Conservation (phyloP, 2,888 invertebrate genomes). For the Aelia acuminata region DNA sequence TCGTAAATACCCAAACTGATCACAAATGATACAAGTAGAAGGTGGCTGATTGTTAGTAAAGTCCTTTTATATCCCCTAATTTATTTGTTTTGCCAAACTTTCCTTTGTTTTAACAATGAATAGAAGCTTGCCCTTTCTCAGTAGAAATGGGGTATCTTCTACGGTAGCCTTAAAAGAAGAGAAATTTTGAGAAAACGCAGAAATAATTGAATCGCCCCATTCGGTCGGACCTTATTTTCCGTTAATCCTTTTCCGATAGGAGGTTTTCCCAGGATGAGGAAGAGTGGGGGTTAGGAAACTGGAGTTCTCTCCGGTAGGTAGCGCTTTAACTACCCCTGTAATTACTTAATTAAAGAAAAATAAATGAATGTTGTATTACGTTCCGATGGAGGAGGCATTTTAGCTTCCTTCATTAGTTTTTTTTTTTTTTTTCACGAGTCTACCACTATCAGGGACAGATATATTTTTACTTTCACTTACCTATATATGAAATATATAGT, state of each 20-base stretch:
- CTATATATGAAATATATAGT: too few species aligned
- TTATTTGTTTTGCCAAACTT: too few species aligned
- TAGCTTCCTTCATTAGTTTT: too few species aligned
- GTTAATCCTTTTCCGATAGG: constrained; percentile 38
- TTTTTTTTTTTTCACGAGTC: not conserved
- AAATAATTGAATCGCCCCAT: constrained; percentile 45
- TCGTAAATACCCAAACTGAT: too few species aligned
- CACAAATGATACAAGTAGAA: too few species aligned
- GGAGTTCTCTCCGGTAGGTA: not conserved
- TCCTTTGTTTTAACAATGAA: not conserved
- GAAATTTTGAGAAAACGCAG: constrained; percentile 36
- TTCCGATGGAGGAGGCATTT: not conserved
- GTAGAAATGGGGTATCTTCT: not conserved
- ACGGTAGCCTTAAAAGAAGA: not conserved
- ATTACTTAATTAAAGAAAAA: constrained; percentile 26
- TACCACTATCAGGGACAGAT: too few species aligned
- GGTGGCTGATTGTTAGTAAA: too few species aligned
- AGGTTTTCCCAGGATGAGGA: not conserved
- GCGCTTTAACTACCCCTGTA: not conserved
- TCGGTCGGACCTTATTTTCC: not conserved
- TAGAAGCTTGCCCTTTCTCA: not conserved
- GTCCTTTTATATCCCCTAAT: too few species aligned
- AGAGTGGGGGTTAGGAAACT: not conserved
- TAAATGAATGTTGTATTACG: not conserved
- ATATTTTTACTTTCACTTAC: too few species aligned